Evolutionary conservation across 2,113 vertebrate species (phyloP).

Genomic region (Scolopax mira): DNA sequence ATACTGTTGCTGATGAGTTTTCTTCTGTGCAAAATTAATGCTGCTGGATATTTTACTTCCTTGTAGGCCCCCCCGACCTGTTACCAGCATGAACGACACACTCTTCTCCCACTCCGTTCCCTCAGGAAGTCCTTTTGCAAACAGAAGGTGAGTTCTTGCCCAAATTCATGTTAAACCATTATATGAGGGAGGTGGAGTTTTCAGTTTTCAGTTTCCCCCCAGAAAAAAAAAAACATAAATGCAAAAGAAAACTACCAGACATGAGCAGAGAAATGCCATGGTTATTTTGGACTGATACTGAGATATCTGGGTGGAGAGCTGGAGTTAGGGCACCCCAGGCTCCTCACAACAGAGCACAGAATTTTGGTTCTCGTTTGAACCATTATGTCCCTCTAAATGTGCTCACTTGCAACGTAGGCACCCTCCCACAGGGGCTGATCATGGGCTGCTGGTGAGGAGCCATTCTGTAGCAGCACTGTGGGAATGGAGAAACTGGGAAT

Average conservation of each 20-base stretch:
- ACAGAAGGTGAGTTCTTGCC: conserved; percentile 88
- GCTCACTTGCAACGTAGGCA: background rate
- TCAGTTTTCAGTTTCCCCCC: background rate
- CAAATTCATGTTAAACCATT: background rate
- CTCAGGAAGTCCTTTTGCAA: conserved; percentile 96
- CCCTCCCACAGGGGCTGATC: background rate
- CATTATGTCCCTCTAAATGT: background rate
- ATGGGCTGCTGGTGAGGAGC: background rate
- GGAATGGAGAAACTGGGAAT: background rate
- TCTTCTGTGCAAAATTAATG: background rate
- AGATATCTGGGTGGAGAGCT: background rate
- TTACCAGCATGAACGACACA: conserved; percentile 91
- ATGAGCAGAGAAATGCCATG: background rate
- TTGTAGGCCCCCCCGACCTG: conserved; percentile 93
- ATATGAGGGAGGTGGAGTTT: background rate
- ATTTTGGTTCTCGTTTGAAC: background rate
- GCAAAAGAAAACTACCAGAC: background rate
- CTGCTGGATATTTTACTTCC: background rate
- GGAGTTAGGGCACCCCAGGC: background rate
- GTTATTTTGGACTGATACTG: background rate
- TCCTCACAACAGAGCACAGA: background rate
- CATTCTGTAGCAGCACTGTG: background rate
- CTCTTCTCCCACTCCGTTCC: conserved; percentile 95
- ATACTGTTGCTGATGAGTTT: background rate
- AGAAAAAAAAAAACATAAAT: too few relatives aligned